Base-by-base conservation (phyloP, 2,888 invertebrate species). In the Cataglyphis altisquamis region DNA sequence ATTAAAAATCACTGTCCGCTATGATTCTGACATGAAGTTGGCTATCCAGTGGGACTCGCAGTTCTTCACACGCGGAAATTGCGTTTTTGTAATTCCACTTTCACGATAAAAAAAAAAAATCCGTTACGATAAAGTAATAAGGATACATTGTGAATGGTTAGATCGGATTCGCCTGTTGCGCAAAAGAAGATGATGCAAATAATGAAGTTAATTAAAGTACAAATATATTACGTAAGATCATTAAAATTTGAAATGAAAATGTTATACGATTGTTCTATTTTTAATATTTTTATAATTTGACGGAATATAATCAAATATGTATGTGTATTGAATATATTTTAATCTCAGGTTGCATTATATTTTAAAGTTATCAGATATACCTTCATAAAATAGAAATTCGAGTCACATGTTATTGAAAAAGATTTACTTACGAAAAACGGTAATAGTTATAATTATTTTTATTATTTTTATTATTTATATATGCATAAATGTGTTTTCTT, bases 1-100 rank as follows among this genome's bases (percentile, higher is more conserved):
- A 90, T 90, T 86, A 90, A 90, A 90, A 90, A 89, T 90, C 88
- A 84, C 86, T 87, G 87, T 86, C 87, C 63, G 55, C 82, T 64
- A 66, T 48, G 75, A 86, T 83, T n/a, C 73, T 70, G n/a, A 62
- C 64, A n/a, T 63, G 64, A 63, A 87, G 74, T 48, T 82, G 75
- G 62, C 60, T 78, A 73, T 83, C 32, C 83, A 60, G 60, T 67
- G 73, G 68, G 52, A 81, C 29, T 74, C 25, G 21, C 36, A 32
- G 36, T 75, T 66, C 36, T 57, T 57, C 62, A 32, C 32, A 21
- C 60, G 29, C 21, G 21, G 21, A 63, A 83, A 72, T 67, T 64
- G 62, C 48, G 8, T 73, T 52, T 52, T 60, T 25, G 60, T 70
- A 60, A 48, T n/a, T 80, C 39, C n/a, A 21, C 32, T 41, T 39